Base-by-base conservation (phyloP, 2,888 invertebrate species). In the Orchestes rusci region DNA sequence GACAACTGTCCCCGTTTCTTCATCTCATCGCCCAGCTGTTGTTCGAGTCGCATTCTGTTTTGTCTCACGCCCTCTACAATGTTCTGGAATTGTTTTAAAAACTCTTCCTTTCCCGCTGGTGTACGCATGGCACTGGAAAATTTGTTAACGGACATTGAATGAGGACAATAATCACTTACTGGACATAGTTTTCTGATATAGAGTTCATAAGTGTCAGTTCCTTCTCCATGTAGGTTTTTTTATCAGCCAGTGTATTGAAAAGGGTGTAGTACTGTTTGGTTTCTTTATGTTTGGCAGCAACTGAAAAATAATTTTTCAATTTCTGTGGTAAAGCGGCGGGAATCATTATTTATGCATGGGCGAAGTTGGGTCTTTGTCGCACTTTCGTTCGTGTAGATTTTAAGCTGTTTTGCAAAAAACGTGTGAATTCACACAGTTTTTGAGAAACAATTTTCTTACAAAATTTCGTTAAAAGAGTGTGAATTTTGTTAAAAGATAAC, bases 251-350 rank as follows among this genome's bases (percentile, higher is more conserved):
- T 2, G 93, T 93, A 67, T 99, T 97, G 70, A 94, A 94, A 50
- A 96, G 75, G 29, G 91, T 92, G 67, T 89, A 97, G 73, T 92
- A 95, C 73, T 96, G 94, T 68, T 96, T 96, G 0, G 96, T 96
- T 75, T 97, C 95, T 64, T 88, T 85, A 66, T 96, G 94, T 61
- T 92, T 95, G 18, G 88, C 85, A 50, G 93, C 86, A 62, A 97
- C 93, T 93, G 70, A 48, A 77, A 67, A 1, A n/a, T n/a, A n/a
- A n/a, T n/a, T n/a, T n/a, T n/a, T n/a, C n/a, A n/a, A n/a, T n/a
- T n/a, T n/a, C n/a, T n/a, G n/a, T n/a, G n/a, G n/a, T n/a, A n/a
- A n/a, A n/a, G n/a, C n/a, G n/a, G n/a, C n/a, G n/a, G n/a, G n/a
- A n/a, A n/a, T n/a, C n/a, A n/a, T n/a, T n/a, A n/a, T n/a, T n/a